Percentiles rank a stretch among this genome's conserved stretches.
Conservation (phyloP, 2,888 invertebrate genomes). For the Machimus rusticus region DNA sequence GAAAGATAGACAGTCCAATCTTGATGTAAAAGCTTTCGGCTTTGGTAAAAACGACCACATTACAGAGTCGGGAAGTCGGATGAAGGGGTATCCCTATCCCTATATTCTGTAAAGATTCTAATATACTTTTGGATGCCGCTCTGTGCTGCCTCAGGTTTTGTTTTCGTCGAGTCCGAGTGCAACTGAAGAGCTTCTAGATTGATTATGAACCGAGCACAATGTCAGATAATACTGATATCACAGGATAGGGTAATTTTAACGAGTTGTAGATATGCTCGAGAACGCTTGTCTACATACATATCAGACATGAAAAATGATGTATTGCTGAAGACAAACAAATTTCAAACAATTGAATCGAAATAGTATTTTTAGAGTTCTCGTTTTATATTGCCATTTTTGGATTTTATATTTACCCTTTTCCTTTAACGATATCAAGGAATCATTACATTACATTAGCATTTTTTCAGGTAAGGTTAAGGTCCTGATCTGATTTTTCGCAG, state of each 20-base stretch:
- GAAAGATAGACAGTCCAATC: no score
- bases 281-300: neutral
- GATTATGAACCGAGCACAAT: neutral
- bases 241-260: neutral
- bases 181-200: neutral
- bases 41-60: no score
- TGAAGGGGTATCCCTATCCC: no score
- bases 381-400: neutral
- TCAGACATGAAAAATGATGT: neutral
- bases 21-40: no score
- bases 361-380: neutral
- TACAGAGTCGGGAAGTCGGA: no score
- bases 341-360: neutral
- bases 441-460: no score
- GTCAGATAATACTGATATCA: neutral
- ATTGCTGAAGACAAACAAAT: neutral
- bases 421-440: no score
- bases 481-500: no score
- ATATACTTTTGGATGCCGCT: no score
- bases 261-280: neutral
- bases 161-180: neutral
- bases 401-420: neutral
- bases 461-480: no score
- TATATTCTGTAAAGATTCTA: no score
- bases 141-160: neutral